Evolutionary conservation across 2,888 invertebrate species (phyloP).

Genomic region (Aplocera efformata): DNA sequence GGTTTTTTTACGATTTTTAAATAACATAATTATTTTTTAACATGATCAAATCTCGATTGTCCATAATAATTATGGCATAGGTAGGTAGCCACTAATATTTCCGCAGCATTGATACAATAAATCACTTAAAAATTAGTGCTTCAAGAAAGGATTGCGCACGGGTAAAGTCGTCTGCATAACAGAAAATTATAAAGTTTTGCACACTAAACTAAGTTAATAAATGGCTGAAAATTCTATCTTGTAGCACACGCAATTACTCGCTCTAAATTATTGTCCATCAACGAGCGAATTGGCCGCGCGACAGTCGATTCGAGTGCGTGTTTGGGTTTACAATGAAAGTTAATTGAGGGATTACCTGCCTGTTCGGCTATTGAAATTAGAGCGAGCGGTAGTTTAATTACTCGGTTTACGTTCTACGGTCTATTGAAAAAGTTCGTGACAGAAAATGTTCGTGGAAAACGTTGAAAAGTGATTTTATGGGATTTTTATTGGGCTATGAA

Average conservation of each 20-base stretch:
- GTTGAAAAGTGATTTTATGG: conserved; percentile 12
- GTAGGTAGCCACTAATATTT: too few relatives aligned
- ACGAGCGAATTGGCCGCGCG: conserved; percentile 16
- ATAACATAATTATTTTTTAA: too few relatives aligned
- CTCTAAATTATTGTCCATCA: conserved; percentile 28
- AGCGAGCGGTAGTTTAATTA: conserved; percentile 27
- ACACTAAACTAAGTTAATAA: conserved; percentile 3
- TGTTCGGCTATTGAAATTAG: conserved; percentile 28
- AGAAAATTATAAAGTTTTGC: too few relatives aligned
- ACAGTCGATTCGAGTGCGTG: conserved; percentile 24
- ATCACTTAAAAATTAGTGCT: too few relatives aligned
- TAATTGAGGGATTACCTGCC: conserved; percentile 29
- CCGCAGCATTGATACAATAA: too few relatives aligned
- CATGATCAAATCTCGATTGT: too few relatives aligned
- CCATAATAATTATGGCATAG: too few relatives aligned
- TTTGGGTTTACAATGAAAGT: conserved; percentile 28
- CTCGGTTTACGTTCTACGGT: conserved; percentile 16
- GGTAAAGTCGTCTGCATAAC: too few relatives aligned
- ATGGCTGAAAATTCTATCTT: conserved; percentile 29
- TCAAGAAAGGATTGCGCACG: too few relatives aligned
- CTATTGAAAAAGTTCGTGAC: conserved; percentile 25
- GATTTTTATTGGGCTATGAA: conserved; percentile 4
- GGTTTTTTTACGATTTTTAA: too few relatives aligned
- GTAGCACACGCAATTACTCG: conserved; percentile 22
- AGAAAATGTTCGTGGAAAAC: conserved; percentile 12